Base-by-base conservation (phyloP, 2,888 invertebrate genomes). In the Cheiracanthium punctorium region DNA sequence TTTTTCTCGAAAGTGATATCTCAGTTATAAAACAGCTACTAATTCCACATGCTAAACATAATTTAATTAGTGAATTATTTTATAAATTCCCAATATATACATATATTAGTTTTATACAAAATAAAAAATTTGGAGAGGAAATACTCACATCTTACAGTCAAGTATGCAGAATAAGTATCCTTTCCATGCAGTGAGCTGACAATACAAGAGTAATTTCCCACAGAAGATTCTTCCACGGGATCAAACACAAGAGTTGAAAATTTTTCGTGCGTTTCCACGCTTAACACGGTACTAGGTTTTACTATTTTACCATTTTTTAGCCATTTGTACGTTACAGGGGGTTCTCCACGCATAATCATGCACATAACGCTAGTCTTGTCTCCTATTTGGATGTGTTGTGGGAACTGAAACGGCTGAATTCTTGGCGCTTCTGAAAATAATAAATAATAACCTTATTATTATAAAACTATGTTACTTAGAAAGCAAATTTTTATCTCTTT, bases 371-470 rank as follows among this genome's bases (percentile, higher is more conserved):
- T 82, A n/a, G 72, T 67, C 24, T 82, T 87, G 17, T 82, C 80
- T 12, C 82, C 82, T 30, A 74, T 81, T 20, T 69, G 77, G 32
- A 82, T 30, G 10, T 69, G 20, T 14, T 79, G 64, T 4, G 87
- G 77, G 64, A 87, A 79, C 24, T 73, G 75, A 65, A 87, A 82
- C 20, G 82, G 87, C 28, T 81, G 79, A n/a, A 87, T 75, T 64
- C 79, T 74, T 10, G 87, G 82, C 33, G 70, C 12, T 17, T 65
- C 87, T 87, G 65, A 0, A 82, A 75, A 10, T n/a, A n/a, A n/a
- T n/a, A n/a, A n/a, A n/a, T n/a, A n/a, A n/a, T n/a, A n/a, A n/a
- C n/a, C n/a, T n/a, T n/a, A n/a, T n/a, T n/a, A n/a, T n/a, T n/a
- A n/a, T n/a, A n/a, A n/a, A n/a, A n/a, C n/a, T n/a, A n/a, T n/a